Evolutionary conservation across 1,140 invertebrate species (phyloP), one percentile per base, ranked within the genome.

Genomic region (Aplysia californica): DNA sequence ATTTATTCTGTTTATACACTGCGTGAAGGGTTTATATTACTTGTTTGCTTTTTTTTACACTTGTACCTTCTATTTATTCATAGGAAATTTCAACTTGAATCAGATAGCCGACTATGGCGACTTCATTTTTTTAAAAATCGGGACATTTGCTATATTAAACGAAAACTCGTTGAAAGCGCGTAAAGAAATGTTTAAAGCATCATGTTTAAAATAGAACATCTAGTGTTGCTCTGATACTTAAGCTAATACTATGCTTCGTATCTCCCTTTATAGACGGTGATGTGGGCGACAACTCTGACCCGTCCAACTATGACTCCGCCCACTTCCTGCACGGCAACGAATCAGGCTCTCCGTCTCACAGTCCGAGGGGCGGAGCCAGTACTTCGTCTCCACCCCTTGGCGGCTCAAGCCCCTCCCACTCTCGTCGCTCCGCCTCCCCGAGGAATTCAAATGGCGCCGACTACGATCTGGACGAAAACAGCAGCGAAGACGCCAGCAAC

Each of bases 261-360:
- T 66, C 44, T 3, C n/a, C 39, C 41, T 33, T 61, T 23, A 20
- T 20, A 75, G 72, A 75, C 59, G 72, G 72, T 50, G 72, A 75
- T 41, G 72, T 65, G n/a, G 72, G 59, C 5, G 72, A 75, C 59
- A 66, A 64, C 39, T 44, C 59, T 29, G 35, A 23, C 18, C 35
- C 35, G 2, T 41, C 41, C 23, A 31, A 73, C 2, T 70, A 35
- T 58, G 68, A 70, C 23, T 70, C 68, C 23, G 1, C 41, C 26
- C n/a, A n/a, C n/a, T 73, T 73, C 70, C 35, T 73, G 21, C 55
- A 61, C 33, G 56, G 58, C 26, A n/a, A 50, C 44, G 61, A 65
- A 20, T n/a, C 39, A 15, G 72, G 59, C 21, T 75, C 72, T 20
- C 72, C 72, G 5, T 65, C 59, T 26, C 59, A 66, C 61, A 75